These are phyloP conservation scores for Cheilosia pagana DNA, from an alignment of 2,888 invertebrate genomes.

Conservation along the genomic window DNA sequence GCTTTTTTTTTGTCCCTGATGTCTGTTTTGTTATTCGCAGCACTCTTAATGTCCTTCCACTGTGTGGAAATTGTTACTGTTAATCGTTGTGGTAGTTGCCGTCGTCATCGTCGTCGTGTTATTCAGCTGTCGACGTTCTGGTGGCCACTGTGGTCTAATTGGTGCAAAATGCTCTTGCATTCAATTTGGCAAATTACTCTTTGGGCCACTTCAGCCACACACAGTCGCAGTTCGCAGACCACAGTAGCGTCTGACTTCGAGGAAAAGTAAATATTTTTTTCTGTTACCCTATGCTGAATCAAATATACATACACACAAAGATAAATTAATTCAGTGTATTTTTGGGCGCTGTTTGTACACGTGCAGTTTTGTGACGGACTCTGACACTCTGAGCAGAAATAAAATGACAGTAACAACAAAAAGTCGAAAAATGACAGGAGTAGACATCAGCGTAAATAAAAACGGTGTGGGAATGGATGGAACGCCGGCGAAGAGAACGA, in stretches of 20 bases:
- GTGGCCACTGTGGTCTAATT: constrained; percentile 55
- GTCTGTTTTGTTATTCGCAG: constrained; percentile 26
- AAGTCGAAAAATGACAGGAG: constrained; percentile 9
- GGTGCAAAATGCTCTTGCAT: constrained; percentile 66
- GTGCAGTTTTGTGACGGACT: too few species aligned
- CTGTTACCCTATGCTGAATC: constrained; percentile 20
- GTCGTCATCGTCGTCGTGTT: constrained; percentile 5
- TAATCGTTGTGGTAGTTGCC: constrained; percentile 42
- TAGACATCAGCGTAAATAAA: constrained; percentile 35
- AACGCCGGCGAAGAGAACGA: constrained; percentile 12
- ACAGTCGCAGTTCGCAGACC: too few species aligned
- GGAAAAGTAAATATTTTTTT: constrained; percentile 35
- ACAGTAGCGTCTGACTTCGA: constrained; percentile 1
- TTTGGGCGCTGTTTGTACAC: background rate
- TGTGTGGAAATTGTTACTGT: constrained; percentile 37
- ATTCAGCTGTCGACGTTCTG: constrained; percentile 31
- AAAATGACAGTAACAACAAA: constrained; percentile 37
- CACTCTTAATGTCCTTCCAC: constrained; percentile 41
- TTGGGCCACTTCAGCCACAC: constrained; percentile 30
- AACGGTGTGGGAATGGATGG: constrained; percentile 25
- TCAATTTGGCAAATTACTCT: constrained; percentile 70
- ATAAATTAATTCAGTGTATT: background rate
- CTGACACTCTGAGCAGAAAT: constrained; percentile 34
- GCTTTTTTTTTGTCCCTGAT: background rate
- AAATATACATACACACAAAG: constrained; percentile 16